phyloP scores from a whole-genome alignment of 2,797 vertebrate genomes.

The Malurus leucopterus region DNA sequence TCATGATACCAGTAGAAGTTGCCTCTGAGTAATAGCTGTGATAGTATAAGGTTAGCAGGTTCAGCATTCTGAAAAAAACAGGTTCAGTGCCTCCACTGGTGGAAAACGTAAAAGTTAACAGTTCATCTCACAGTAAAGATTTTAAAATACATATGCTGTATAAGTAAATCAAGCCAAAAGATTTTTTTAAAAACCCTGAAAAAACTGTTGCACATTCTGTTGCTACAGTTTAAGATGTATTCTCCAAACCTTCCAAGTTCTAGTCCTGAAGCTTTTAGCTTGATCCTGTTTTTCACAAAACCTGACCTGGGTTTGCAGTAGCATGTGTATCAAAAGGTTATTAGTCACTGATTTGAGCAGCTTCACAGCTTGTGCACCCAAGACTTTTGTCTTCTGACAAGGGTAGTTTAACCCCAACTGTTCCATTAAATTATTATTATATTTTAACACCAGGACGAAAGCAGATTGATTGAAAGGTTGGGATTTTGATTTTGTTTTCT shows the following conservation, averaged over 20 bases:
- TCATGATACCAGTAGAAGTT: neutral
- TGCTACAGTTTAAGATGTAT: neutral
- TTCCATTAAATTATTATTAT: neutral
- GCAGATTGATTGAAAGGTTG: neutral
- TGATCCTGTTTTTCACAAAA: neutral
- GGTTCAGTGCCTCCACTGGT: neutral
- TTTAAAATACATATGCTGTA: neutral
- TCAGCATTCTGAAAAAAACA: neutral
- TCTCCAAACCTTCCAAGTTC: neutral
- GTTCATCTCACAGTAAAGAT: neutral
- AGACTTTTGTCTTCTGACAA: neutral
- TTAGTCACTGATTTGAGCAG: neutral
- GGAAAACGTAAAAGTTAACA: neutral
- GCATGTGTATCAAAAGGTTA: neutral
- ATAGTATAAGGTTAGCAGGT: neutral
- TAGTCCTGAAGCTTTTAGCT: neutral
- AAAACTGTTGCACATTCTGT: neutral
- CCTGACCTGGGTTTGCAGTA: neutral
- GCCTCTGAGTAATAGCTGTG: neutral
- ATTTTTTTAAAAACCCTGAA: neutral
- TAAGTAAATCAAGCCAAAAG: neutral
- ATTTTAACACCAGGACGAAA: neutral
- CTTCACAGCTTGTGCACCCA: neutral
- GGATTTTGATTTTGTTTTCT: neutral
- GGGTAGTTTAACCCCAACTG: neutral